phyloP scores from a whole-genome alignment of 2,888 invertebrate species.

The Ashinkailepas kermadecensis region DNA sequence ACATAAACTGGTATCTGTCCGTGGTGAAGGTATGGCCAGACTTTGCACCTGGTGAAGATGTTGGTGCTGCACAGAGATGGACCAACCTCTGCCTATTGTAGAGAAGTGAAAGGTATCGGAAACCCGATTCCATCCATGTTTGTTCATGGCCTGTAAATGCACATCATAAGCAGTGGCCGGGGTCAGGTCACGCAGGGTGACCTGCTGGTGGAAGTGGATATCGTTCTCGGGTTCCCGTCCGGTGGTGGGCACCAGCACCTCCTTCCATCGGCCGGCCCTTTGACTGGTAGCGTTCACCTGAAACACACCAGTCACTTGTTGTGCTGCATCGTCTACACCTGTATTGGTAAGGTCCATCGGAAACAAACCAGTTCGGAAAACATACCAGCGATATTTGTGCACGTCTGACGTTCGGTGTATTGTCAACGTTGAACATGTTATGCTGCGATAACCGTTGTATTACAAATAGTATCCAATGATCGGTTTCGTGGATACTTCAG shows the following conservation, averaged over 20 bases:
- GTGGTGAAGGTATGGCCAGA: not conserved
- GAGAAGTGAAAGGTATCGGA: conserved; percentile 5
- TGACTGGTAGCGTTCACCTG: not conserved
- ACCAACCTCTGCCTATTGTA: not conserved
- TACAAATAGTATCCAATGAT: too few relatives aligned
- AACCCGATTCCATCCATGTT: not conserved
- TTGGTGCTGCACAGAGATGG: not conserved
- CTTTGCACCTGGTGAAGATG: not conserved
- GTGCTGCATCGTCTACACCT: too few relatives aligned
- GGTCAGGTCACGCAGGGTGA: not conserved
- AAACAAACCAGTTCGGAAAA: too few relatives aligned
- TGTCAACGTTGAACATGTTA: too few relatives aligned
- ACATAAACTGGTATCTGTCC: not conserved
- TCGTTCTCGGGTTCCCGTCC: not conserved
- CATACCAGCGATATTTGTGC: too few relatives aligned
- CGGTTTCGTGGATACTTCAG: too few relatives aligned
- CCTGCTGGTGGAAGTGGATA: conserved; percentile 1
- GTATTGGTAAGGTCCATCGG: too few relatives aligned
- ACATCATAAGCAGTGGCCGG: not conserved
- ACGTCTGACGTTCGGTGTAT: too few relatives aligned
- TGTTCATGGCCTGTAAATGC: not conserved
- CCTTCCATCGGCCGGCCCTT: not conserved
- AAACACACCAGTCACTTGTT: not conserved
- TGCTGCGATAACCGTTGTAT: too few relatives aligned
- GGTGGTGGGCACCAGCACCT: conserved; percentile 7